Conservation (phyloP, 2,113 vertebrate species). For the Rhombomys opimus region DNA sequence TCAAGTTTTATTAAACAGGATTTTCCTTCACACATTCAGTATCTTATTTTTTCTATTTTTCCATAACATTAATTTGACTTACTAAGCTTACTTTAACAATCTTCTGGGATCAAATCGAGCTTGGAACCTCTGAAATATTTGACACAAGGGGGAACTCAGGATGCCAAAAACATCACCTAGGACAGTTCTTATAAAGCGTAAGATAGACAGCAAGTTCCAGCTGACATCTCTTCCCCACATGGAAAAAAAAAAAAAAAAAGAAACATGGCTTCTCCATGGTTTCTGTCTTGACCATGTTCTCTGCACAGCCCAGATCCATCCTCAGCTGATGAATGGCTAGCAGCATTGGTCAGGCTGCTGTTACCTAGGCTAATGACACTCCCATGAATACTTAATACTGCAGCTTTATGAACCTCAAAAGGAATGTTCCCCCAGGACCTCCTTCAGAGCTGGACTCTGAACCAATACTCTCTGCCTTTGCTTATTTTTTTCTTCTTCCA, state of each 20-base stretch:
- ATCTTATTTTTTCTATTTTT: neutral
- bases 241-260: neutral
- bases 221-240: neutral
- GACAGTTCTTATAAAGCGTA: neutral
- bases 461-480: neutral
- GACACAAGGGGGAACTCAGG: neutral
- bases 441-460: neutral
- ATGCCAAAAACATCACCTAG: neutral
- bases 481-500: neutral
- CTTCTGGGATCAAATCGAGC: neutral
- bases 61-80: constrained; percentile 25
- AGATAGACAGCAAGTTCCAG: neutral
- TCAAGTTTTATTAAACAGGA: constrained; percentile 2
- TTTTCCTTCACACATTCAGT: neutral
- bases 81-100: neutral
- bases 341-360: constrained; percentile 27
- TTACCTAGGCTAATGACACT: neutral
- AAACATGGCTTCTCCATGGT: neutral
- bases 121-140: neutral
- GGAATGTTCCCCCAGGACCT: neutral
- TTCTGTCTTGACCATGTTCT: constrained; percentile 6
- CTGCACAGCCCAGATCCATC: constrained; percentile 11
- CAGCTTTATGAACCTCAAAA: neutral
- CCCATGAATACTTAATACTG: constrained; percentile 15
- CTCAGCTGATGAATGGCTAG: constrained; percentile 45